A percentile compares a stretch with the other conserved stretches of the same genome.
Evolutionary conservation across 2,113 vertebrate genomes (phyloP).

Genomic region (Cisticola juncidis): DNA sequence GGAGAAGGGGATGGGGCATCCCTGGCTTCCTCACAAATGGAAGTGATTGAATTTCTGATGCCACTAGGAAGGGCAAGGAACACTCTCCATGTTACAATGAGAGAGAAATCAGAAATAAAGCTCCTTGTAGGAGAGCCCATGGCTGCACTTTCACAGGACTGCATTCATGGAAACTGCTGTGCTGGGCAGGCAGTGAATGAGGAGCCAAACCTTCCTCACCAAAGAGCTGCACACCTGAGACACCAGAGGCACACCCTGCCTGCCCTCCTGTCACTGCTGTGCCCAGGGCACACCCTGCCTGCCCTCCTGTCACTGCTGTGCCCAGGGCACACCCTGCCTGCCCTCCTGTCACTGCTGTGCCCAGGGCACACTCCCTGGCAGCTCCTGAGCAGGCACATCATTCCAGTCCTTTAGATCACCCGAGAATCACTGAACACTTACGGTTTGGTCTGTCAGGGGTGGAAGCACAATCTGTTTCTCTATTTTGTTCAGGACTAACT

Average conservation of each 20-base stretch:
- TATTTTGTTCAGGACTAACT: slow-evolving; percentile 92
- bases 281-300: background rate
- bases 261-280: background rate
- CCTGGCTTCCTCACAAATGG: background rate
- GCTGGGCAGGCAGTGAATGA: background rate
- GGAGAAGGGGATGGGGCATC: background rate
- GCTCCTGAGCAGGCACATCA: background rate
- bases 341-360: background rate
- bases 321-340: background rate
- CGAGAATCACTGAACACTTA: slow-evolving; percentile 72
- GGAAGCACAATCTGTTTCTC: slow-evolving; percentile 95
- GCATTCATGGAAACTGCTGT: background rate
- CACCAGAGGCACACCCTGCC: background rate
- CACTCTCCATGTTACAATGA: background rate
- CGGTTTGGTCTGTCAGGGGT: slow-evolving; percentile 90
- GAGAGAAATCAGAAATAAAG: background rate
- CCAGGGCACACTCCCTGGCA: too few species aligned
- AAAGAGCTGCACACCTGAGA: background rate
- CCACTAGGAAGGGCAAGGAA: background rate
- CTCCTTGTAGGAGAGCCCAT: background rate
- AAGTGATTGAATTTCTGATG: background rate
- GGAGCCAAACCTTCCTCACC: background rate
- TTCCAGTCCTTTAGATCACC: background rate
- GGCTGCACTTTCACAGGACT: background rate
- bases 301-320: background rate